Conservation (phyloP, 2,888 invertebrate species). For the Cephonodes hylas region DNA sequence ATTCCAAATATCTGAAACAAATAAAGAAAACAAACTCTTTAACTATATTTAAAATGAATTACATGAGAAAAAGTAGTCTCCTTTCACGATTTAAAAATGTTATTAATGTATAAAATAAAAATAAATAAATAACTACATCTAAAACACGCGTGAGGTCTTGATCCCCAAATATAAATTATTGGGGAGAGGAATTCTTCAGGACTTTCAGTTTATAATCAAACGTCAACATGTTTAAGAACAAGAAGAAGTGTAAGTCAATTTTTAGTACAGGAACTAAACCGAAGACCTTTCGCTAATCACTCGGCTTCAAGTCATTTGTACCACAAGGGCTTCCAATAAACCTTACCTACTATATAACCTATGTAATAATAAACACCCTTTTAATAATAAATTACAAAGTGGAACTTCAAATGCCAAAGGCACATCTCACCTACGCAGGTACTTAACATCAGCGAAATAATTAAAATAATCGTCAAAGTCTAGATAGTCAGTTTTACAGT, state of each 20-base stretch:
- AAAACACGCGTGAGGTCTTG: too few species aligned
- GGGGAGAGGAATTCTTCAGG: too few species aligned
- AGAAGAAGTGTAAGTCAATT: too few species aligned
- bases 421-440: not conserved
- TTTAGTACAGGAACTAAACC: too few species aligned
- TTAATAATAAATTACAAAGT: not conserved
- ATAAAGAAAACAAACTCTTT: constrained; percentile 13
- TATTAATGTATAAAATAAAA: too few species aligned
- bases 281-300: too few species aligned
- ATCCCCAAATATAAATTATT: too few species aligned
- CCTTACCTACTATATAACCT: not conserved
- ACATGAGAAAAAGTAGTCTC: not conserved
- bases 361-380: not conserved
- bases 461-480: not conserved
- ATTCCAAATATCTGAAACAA: constrained; percentile 75
- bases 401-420: not conserved
- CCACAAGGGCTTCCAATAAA: not conserved
- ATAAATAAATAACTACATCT: too few species aligned
- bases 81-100: too few species aligned
- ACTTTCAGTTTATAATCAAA: too few species aligned
- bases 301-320: too few species aligned
- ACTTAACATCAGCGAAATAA: not conserved
- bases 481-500: not conserved
- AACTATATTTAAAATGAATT: not conserved
- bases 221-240: too few species aligned